These are phyloP conservation scores for Lophotriccus pileatus DNA, from an alignment of 2,797 vertebrate genomes.

Conservation along the genomic window DNA sequence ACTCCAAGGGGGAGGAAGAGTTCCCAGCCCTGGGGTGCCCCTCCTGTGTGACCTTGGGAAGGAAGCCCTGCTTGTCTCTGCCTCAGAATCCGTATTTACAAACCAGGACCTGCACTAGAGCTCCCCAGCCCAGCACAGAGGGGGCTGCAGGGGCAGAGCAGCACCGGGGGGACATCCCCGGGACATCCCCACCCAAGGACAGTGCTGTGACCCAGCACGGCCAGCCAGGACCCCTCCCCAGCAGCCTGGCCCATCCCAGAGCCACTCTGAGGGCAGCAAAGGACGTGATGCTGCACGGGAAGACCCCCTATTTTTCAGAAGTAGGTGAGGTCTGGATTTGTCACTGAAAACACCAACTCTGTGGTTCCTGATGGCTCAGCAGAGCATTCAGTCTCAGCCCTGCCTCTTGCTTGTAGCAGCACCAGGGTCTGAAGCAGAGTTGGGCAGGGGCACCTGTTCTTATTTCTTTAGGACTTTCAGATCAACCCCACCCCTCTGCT, in stretches of 20 bases:
- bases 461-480: background rate
- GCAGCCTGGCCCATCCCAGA: background rate
- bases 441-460: background rate
- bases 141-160: rapidly evolving
- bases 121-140: too few relatives aligned
- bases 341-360: background rate
- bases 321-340: background rate
- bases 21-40: background rate
- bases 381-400: background rate
- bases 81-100: background rate
- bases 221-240: background rate
- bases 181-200: too few relatives aligned
- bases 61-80: background rate
- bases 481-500: background rate
- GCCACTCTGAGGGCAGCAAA: background rate
- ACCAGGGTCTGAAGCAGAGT: background rate
- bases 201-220: too few relatives aligned
- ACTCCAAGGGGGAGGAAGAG: background rate
- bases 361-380: background rate
- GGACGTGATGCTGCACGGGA: background rate
- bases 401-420: background rate
- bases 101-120: background rate
- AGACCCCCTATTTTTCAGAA: background rate
- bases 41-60: background rate
- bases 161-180: rapidly evolving